Conservation (phyloP, 1,140 invertebrate species). For the Drosophila sucinea region DNA sequence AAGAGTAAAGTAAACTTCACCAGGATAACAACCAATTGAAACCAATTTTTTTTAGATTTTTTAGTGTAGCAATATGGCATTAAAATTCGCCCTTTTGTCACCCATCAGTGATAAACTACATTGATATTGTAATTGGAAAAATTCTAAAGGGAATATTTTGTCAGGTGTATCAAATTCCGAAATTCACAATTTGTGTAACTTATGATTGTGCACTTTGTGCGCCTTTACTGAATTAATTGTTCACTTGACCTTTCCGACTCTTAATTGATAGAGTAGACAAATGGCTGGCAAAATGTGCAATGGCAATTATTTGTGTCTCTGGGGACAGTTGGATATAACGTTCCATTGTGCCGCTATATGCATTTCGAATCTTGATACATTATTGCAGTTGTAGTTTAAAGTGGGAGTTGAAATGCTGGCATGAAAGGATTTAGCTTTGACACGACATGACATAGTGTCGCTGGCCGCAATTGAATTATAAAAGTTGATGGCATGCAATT, state of each 20-base stretch:
- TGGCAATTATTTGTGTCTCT: background rate
- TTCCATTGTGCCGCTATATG: background rate
- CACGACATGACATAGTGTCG: conserved; percentile 37
- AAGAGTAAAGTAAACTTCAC: no score
- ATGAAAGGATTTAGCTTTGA: conserved; percentile 42
- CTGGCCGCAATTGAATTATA: conserved; percentile 67
- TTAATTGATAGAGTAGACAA: background rate
- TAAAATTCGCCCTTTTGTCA: no score
- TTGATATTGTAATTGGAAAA: no score
- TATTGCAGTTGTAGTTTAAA: background rate
- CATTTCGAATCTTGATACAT: conserved; percentile 4
- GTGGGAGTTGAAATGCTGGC: background rate
- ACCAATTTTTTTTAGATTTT: no score
- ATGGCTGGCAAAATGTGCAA: background rate
- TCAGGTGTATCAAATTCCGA: background rate
- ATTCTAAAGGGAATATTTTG: no score
- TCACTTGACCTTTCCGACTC: background rate
- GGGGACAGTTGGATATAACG: background rate
- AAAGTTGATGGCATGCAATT: conserved; percentile 26
- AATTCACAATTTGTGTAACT: background rate
- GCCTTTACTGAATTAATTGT: background rate
- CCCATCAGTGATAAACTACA: no score
- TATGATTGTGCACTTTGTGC: background rate
- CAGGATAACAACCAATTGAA: no score
- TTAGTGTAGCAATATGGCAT: no score